Percentiles rank a stretch among this genome's conserved stretches.
These are phyloP conservation scores for Thalassarche chlororhynchos DNA, from an alignment of 2,113 vertebrate genomes.

Conservation along the genomic window DNA sequence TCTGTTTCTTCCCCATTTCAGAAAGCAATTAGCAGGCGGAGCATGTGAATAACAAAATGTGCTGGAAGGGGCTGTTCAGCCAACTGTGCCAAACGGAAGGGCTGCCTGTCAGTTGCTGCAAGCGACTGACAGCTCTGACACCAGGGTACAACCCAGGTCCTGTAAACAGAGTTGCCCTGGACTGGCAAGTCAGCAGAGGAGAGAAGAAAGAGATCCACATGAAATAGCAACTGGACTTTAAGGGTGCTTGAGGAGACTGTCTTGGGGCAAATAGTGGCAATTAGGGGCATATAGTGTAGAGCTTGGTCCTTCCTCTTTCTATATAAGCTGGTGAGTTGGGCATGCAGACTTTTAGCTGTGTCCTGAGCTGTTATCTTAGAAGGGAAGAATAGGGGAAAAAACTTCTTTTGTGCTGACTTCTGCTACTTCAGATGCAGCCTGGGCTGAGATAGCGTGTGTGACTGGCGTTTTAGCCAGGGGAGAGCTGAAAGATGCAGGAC, in stretches of 20 bases:
- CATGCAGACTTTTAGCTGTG: not conserved
- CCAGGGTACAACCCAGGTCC: not conserved
- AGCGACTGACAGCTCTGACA: not conserved
- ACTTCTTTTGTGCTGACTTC: not conserved
- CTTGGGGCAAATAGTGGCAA: not conserved
- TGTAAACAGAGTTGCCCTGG: not conserved
- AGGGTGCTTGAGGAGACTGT: not conserved
- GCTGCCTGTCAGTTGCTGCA: not conserved
- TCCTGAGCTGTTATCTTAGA: not conserved
- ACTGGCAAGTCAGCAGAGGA: not conserved
- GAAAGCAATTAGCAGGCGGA: constrained; percentile 22
- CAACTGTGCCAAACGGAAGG: not conserved
- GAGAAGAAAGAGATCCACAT: not conserved
- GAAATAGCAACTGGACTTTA: not conserved
- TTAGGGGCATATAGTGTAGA: not conserved
- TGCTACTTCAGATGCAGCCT: not conserved
- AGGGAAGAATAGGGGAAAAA: not conserved
- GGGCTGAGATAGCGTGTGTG: not conserved
- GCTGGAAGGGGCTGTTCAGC: constrained; percentile 57
- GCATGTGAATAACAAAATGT: not conserved
- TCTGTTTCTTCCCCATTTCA: constrained; percentile 35
- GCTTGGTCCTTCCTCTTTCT: not conserved
- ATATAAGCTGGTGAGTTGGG: not conserved
- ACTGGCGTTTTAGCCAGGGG: not conserved
- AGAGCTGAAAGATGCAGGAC: not conserved